Percentiles rank a stretch among this genome's conserved stretches.
phyloP scores from a whole-genome alignment of 2,113 vertebrate species.

The Pundamilia nyererei region DNA sequence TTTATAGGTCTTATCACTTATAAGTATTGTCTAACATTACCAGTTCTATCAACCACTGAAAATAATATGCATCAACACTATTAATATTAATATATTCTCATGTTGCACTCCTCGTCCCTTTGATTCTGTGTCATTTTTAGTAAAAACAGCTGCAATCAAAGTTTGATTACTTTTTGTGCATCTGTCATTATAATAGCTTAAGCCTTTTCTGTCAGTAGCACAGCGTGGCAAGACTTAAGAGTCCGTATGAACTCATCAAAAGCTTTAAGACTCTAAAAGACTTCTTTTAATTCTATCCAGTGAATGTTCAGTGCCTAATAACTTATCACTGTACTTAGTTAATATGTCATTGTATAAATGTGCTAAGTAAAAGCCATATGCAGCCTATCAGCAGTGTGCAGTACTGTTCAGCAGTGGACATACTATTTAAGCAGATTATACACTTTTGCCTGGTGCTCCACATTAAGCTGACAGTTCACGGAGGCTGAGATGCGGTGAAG shows the following conservation, averaged over 20 bases:
- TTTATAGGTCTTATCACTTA: neutral
- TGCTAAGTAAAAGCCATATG: constrained; percentile 1
- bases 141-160: neutral
- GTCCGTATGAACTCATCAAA: constrained; percentile 21
- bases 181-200: neutral
- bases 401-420: neutral
- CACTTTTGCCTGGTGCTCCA: neutral
- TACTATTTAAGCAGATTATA: constrained; percentile 48
- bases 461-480: neutral
- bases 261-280: neutral
- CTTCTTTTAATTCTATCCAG: constrained; percentile 11
- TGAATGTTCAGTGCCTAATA: constrained; percentile 6
- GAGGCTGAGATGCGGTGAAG: neutral
- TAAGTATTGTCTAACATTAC: neutral
- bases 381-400: constrained; percentile 2
- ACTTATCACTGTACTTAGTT: constrained; percentile 6
- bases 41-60: neutral
- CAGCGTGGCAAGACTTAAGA: neutral
- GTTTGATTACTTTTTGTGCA: neutral
- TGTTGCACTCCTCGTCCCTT: neutral
- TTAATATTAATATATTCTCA: neutral
- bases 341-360: neutral
- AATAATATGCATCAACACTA: neutral
- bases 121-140: neutral
- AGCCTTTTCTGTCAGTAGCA: neutral